These are phyloP conservation scores for Himalopsyche tibetana DNA, from an alignment of 2,888 invertebrate genomes.

Conservation along the genomic window DNA sequence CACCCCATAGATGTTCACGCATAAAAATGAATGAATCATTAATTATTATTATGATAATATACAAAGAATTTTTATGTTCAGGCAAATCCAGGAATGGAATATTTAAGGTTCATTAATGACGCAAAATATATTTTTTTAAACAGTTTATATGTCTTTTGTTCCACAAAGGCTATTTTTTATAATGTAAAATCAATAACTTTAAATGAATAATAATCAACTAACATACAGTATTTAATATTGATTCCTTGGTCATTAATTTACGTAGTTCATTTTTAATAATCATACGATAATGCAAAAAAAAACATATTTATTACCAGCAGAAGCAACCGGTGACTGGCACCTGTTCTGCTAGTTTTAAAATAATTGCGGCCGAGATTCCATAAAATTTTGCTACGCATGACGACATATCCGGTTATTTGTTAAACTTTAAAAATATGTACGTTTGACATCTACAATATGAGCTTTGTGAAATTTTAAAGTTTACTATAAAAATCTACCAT, in stretches of 20 bases:
- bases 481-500: slow-evolving; percentile 40
- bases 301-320: neutral
- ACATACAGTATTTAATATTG: slow-evolving; percentile 1
- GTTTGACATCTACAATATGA: slow-evolving; percentile 25
- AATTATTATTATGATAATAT: too few species aligned
- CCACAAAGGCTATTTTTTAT: neutral
- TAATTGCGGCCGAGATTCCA: neutral
- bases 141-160: neutral
- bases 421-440: slow-evolving; percentile 18
- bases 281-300: neutral
- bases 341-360: neutral
- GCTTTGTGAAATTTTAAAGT: slow-evolving; percentile 27
- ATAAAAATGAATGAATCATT: too few species aligned
- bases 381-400: neutral
- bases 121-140: neutral
- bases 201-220: neutral
- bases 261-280: slow-evolving; percentile 8
- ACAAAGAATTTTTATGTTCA: too few species aligned
- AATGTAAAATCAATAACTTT: neutral
- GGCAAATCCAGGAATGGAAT: too few species aligned
- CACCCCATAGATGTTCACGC: too few species aligned
- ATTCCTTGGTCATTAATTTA: neutral
- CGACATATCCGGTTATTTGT: neutral
- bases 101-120: too few species aligned
- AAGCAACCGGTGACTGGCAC: too few species aligned